These are phyloP conservation scores for Morelia viridis DNA, from an alignment of 2,797 vertebrate genomes.

Conservation along the genomic window DNA sequence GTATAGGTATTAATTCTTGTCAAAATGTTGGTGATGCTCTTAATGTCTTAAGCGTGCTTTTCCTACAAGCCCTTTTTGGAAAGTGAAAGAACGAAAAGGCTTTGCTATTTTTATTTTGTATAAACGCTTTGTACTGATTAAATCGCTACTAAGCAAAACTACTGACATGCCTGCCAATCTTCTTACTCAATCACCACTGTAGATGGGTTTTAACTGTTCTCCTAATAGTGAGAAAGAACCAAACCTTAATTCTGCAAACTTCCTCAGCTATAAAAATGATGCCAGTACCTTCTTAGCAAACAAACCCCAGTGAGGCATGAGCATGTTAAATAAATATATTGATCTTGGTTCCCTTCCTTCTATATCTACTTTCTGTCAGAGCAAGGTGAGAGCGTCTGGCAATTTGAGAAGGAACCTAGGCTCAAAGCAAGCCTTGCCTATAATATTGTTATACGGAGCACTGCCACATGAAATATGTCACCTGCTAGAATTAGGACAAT, in stretches of 20 bases:
- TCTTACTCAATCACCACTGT: neutral
- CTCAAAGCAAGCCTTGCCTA: neutral
- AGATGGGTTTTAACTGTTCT: too few species aligned
- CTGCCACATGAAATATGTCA: neutral
- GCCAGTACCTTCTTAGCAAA: too few species aligned
- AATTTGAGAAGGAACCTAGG: neutral
- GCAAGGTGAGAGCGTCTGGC: neutral
- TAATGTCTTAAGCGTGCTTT: neutral
- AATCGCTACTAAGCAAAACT: neutral
- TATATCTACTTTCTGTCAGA: neutral
- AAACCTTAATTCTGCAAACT: neutral
- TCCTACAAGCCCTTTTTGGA: neutral
- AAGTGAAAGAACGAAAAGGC: neutral
- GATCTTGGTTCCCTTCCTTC: neutral
- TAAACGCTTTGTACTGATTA: neutral
- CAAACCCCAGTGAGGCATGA: too few species aligned
- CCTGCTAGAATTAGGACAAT: neutral
- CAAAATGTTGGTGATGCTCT: neutral
- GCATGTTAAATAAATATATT: too few species aligned
- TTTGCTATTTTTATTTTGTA: neutral
- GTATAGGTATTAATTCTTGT: neutral
- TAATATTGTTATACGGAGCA: neutral
- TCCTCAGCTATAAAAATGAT: too few species aligned
- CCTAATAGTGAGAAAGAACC: too few species aligned
- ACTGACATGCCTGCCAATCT: neutral